Evolutionary conservation across 2,113 vertebrate species (phyloP).

Genomic region (Dolichallabes microphthalmus): DNA sequence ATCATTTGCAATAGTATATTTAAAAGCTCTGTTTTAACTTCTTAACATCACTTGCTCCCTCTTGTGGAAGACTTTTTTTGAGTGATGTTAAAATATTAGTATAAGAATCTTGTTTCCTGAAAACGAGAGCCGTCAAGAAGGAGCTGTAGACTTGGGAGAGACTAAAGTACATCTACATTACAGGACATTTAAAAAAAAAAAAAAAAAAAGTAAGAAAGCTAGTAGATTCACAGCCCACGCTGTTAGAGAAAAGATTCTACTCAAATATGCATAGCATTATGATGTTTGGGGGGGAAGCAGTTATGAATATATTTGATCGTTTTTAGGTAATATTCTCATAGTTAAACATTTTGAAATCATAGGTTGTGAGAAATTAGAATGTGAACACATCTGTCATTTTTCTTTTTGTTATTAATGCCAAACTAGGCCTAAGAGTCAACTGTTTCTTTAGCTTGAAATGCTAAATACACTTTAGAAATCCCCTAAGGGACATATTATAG

Average conservation of each 20-base stretch:
- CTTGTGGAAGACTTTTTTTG: slow-evolving; percentile 61
- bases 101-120: slow-evolving; percentile 1
- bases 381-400: slow-evolving; percentile 61
- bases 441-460: slow-evolving; percentile 59
- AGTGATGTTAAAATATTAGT: neutral
- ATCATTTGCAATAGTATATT: slow-evolving; percentile 22
- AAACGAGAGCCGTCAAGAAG: neutral
- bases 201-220: too few species aligned
- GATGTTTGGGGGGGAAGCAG: neutral
- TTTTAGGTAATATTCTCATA: slow-evolving; percentile 29
- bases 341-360: slow-evolving; percentile 38
- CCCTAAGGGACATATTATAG: slow-evolving; percentile 59
- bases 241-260: neutral
- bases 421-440: slow-evolving; percentile 48
- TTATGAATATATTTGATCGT: slow-evolving; percentile 31
- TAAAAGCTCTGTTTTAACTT: slow-evolving; percentile 6
- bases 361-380: slow-evolving; percentile 39
- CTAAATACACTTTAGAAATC: slow-evolving; percentile 64
- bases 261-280: slow-evolving; percentile 5
- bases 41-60: slow-evolving; percentile 62
- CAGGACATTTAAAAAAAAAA: too few species aligned
- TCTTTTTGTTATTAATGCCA: slow-evolving; percentile 59
- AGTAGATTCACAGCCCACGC: neutral
- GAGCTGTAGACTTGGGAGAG: neutral
- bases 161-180: neutral